phyloP scores from a whole-genome alignment of 2,888 invertebrate species.

The Eupsilia transversa region DNA sequence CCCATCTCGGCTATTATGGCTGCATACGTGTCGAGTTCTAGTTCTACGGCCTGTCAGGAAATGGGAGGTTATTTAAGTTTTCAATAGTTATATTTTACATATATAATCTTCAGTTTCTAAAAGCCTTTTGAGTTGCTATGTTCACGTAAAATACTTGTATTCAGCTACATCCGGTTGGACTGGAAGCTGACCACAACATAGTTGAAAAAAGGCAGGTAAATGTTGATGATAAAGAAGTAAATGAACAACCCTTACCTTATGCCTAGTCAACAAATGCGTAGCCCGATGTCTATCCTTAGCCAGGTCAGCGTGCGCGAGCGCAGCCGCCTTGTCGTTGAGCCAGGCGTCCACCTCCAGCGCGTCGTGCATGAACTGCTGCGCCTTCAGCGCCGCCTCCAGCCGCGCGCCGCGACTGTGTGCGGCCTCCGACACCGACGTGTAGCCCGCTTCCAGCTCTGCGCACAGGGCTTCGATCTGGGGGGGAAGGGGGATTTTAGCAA shows the following conservation, averaged over 20 bases:
- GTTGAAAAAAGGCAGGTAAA: too few species aligned
- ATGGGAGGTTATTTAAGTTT: too few species aligned
- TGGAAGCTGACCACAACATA: too few species aligned
- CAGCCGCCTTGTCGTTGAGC: conserved; percentile 96
- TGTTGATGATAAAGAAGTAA: too few species aligned
- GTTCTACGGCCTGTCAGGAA: conserved; percentile 93
- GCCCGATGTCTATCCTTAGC: conserved; percentile 97
- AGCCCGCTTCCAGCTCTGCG: conserved; percentile 92
- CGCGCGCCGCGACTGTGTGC: conserved; percentile 93
- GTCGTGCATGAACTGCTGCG: conserved; percentile 98
- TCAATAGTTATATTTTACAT: too few species aligned
- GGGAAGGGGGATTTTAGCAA: neutral
- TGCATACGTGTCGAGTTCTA: conserved; percentile 97
- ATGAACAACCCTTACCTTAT: conserved; percentile 96
- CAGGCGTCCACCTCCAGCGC: conserved; percentile 98
- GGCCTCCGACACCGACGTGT: conserved; percentile 93
- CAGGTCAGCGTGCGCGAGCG: conserved; percentile 95
- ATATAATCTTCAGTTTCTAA: too few species aligned
- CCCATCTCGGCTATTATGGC: conserved; percentile 98
- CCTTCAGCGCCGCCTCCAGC: conserved; percentile 96
- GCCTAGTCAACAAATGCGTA: conserved; percentile 97
- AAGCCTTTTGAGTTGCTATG: too few species aligned
- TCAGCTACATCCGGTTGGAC: too few species aligned
- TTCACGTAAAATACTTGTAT: too few species aligned
- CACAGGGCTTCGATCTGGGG: conserved; percentile 94